Percentiles rank a stretch among this genome's conserved stretches.
Conservation (phyloP, 2,888 invertebrate genomes). For the Xylocampa areola region DNA sequence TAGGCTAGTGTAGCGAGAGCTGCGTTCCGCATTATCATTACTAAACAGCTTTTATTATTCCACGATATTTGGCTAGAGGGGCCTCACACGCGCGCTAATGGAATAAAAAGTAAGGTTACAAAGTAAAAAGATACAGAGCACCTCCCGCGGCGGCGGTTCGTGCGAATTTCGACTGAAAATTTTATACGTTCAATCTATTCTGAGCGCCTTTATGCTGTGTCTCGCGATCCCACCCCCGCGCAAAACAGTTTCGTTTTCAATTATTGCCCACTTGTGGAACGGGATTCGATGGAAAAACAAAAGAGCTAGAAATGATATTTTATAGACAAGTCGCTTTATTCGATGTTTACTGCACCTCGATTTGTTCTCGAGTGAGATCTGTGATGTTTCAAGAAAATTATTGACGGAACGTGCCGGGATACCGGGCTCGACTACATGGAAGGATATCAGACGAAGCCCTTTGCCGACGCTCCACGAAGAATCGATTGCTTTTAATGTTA, state of each 20-base stretch:
- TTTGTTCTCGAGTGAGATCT: conserved; percentile 85
- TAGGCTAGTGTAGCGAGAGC: conserved; percentile 77
- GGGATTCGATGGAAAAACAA: conserved; percentile 86
- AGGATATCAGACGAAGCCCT: conserved; percentile 71
- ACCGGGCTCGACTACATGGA: conserved; percentile 69
- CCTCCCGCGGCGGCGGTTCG: conserved; percentile 86
- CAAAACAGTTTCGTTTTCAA: conserved; percentile 89
- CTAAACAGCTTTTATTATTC: conserved; percentile 90
- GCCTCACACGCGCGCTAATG: conserved; percentile 88
- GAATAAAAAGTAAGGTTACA: conserved; percentile 90
- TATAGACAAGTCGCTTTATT: conserved; percentile 86
- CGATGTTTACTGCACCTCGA: conserved; percentile 87
- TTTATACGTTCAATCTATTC: conserved; percentile 90
- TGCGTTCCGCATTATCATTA: conserved; percentile 87
- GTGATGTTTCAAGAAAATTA: conserved; percentile 87
- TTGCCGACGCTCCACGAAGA: conserved; percentile 65
- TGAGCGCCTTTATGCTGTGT: conserved; percentile 87
- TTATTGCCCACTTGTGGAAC: conserved; percentile 90
- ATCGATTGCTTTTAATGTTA: conserved; percentile 72
- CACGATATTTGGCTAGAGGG: conserved; percentile 88
- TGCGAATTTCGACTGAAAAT: conserved; percentile 89
- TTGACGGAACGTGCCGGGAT: conserved; percentile 87
- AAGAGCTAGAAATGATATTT: conserved; percentile 88
- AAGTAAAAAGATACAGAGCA: conserved; percentile 89
- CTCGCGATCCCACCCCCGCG: conserved; percentile 84